These are phyloP conservation scores for Ctenodactylus gundi DNA, from an alignment of 2,113 vertebrate genomes.

Conservation along the genomic window DNA sequence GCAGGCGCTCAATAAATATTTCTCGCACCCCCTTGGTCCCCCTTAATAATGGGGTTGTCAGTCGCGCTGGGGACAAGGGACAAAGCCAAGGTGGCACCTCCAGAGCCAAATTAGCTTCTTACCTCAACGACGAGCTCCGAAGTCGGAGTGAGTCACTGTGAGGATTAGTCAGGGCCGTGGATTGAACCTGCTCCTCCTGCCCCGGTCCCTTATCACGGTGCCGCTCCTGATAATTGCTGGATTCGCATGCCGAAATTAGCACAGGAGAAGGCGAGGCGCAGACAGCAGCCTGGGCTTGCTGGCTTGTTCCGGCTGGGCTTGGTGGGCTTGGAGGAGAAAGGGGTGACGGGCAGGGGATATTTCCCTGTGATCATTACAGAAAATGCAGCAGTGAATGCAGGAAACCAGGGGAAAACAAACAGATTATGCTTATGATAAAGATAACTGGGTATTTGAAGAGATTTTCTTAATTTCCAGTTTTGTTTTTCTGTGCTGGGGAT, in stretches of 20 bases:
- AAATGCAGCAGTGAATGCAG: not conserved
- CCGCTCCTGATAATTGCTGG: constrained; percentile 72
- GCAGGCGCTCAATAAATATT: not conserved
- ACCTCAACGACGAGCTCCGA: constrained; percentile 76
- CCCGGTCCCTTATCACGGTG: constrained; percentile 50
- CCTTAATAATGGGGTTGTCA: constrained; percentile 60
- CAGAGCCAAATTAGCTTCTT: constrained; percentile 79
- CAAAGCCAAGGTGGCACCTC: constrained; percentile 62
- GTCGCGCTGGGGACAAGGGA: constrained; percentile 8
- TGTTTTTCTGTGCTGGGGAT: not conserved
- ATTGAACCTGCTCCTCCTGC: constrained; percentile 65
- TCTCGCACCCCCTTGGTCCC: not conserved
- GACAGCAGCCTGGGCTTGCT: not conserved
- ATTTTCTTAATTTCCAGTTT: not conserved
- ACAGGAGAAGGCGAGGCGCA: constrained; percentile 44
- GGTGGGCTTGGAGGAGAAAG: not conserved
- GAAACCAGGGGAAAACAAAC: not conserved
- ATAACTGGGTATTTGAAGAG: constrained; percentile 28
- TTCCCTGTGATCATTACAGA: not conserved
- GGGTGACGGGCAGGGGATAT: not conserved
- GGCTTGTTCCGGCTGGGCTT: constrained; percentile 35
- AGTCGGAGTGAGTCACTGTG: constrained; percentile 78
- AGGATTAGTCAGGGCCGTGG: constrained; percentile 81
- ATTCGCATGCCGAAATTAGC: constrained; percentile 71
- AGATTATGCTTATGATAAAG: not conserved